Conservation (phyloP, 92 coral and sea anemone species). For the Zoanthus sansibaricus region DNA sequence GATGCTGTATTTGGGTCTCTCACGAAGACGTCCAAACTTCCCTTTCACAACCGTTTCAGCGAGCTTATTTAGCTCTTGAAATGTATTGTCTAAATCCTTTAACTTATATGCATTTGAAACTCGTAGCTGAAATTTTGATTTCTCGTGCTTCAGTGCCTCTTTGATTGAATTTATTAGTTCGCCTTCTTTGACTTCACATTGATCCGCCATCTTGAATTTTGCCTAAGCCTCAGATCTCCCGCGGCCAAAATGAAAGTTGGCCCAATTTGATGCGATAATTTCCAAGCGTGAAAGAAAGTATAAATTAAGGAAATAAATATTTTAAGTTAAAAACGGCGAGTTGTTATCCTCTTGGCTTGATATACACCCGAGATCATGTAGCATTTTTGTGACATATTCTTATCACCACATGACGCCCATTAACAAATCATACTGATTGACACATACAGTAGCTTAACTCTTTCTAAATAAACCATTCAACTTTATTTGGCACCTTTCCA, state of each 20-base stretch:
- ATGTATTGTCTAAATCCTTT: slow-evolving; percentile 9
- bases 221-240: slow-evolving; percentile 6
- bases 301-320: too few species aligned
- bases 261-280: slow-evolving; percentile 1
- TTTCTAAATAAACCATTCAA: not conserved
- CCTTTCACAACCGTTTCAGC: slow-evolving; percentile 41
- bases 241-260: slow-evolving; percentile 16
- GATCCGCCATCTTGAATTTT: slow-evolving; percentile 1
- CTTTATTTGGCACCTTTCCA: slow-evolving; percentile 1
- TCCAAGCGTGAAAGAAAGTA: not conserved
- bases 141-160: slow-evolving; percentile 21
- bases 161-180: slow-evolving; percentile 20
- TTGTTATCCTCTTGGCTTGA: too few species aligned
- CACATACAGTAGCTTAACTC: not conserved
- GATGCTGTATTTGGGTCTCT: slow-evolving; percentile 32
- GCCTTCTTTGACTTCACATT: slow-evolving; percentile 20
- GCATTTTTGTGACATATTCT: too few species aligned
- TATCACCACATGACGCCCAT: not conserved
- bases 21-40: slow-evolving; percentile 50
- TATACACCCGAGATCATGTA: too few species aligned
- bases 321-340: too few species aligned
- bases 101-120: slow-evolving; percentile 39
- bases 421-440: not conserved
- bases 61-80: slow-evolving; percentile 18
- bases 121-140: slow-evolving; percentile 27